phyloP scores from a whole-genome alignment of 1,140 invertebrate species.

The Psilanteris sp. region DNA sequence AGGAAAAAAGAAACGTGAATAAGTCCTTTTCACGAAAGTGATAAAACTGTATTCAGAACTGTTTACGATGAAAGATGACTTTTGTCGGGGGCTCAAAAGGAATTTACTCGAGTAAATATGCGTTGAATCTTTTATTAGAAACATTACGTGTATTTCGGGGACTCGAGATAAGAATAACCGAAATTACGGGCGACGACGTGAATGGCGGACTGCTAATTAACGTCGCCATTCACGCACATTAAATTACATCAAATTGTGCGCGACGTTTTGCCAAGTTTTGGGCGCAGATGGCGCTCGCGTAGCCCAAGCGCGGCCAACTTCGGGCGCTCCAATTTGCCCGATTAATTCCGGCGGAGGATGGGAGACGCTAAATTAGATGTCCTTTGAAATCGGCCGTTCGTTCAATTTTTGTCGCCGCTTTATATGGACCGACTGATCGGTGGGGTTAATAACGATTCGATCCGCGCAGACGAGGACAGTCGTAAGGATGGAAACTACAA shows the following conservation, averaged over 20 bases:
- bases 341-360: too few relatives aligned
- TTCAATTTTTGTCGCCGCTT: too few relatives aligned
- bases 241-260: conserved; percentile 41
- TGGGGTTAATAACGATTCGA: conserved; percentile 58
- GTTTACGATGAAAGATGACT: conserved; percentile 52
- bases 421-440: too few relatives aligned
- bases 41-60: conserved; percentile 55
- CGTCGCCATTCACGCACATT: conserved; percentile 34
- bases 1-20: conserved; percentile 46
- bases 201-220: conserved; percentile 42
- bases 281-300: too few relatives aligned
- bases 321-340: too few relatives aligned
- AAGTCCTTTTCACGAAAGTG: conserved; percentile 56
- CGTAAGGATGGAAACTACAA: conserved; percentile 66
- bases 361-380: too few relatives aligned
- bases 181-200: conserved; percentile 17
- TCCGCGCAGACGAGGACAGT: conserved; percentile 10
- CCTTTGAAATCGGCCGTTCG: too few relatives aligned
- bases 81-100: conserved; percentile 42
- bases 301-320: too few relatives aligned
- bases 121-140: conserved; percentile 46
- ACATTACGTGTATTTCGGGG: conserved; percentile 17
- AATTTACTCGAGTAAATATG: conserved; percentile 51
- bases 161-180: conserved; percentile 23
- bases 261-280: conserved; percentile 4